These are phyloP conservation scores for Phaethornis superciliosus DNA, from an alignment of 2,113 vertebrate species.

Conservation along the genomic window DNA sequence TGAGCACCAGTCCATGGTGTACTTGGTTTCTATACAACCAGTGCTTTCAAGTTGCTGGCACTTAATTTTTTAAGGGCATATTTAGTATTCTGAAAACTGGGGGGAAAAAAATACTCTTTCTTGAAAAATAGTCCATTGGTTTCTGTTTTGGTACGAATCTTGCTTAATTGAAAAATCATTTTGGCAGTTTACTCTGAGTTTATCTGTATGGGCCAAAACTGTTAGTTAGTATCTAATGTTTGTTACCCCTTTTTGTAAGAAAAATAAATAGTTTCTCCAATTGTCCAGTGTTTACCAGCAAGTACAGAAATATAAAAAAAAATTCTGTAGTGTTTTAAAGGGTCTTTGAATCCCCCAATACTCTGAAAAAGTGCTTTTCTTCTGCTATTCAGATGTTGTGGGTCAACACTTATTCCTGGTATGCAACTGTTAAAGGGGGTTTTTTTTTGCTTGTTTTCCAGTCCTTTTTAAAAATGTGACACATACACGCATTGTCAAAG, in stretches of 20 bases:
- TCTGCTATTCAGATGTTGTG: neutral
- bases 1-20: neutral
- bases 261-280: neutral
- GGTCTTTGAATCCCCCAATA: neutral
- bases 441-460: neutral
- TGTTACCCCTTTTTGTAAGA: neutral
- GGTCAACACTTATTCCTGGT: constrained; percentile 63
- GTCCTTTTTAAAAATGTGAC: neutral
- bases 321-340: neutral
- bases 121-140: neutral
- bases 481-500: constrained; percentile 30
- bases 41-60: neutral
- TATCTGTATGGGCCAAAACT: neutral
- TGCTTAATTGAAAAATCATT: neutral
- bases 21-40: neutral
- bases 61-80: neutral
- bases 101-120: neutral
- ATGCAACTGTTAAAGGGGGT: constrained; percentile 16
- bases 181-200: neutral
- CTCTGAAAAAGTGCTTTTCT: neutral
- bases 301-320: neutral
- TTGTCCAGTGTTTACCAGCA: neutral
- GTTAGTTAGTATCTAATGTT: neutral
- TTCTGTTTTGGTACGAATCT: constrained; percentile 11
- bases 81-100: neutral